Percentiles rank a stretch among this genome's conserved stretches.
Conservation (phyloP, 1,140 invertebrate species). For the Ephestia elutella region DNA sequence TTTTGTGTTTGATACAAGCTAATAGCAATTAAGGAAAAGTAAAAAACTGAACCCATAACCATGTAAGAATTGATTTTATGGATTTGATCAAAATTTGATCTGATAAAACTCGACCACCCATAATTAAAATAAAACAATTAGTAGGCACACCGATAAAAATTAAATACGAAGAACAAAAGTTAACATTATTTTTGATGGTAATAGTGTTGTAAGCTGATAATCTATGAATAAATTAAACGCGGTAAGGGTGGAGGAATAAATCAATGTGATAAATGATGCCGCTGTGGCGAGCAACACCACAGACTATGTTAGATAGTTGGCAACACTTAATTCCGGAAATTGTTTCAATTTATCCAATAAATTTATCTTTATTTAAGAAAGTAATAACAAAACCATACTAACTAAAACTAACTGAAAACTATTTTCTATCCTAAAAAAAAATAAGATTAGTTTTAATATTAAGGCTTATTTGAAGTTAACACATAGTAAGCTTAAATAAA, state of each 20-base stretch:
- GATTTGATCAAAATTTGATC: background rate
- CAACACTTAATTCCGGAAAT: background rate
- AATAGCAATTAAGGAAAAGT: too few species aligned
- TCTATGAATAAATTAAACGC: background rate
- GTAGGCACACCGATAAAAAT: background rate
- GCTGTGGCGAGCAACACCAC: background rate
- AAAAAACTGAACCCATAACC: too few species aligned
- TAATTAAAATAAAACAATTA: background rate
- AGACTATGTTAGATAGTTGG: too few species aligned
- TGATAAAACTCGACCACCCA: background rate
- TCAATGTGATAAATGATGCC: background rate
- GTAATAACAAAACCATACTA: too few species aligned
- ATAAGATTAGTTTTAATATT: too few species aligned
- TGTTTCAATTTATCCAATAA: background rate
- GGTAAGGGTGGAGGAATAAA: background rate
- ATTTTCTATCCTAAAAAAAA: too few species aligned
- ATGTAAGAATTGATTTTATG: too few species aligned
- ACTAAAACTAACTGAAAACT: too few species aligned
- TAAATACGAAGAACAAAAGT: background rate
- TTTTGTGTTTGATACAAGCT: too few species aligned
- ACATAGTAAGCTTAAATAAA: too few species aligned
- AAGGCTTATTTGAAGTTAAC: too few species aligned
- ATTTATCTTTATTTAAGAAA: too few species aligned
- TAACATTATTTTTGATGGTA: background rate
- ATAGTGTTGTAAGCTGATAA: background rate